Percentiles rank a stretch among this genome's conserved stretches.
These are phyloP conservation scores for Crocidura indochinensis DNA, from an alignment of 2,797 vertebrate species.

Conservation along the genomic window DNA sequence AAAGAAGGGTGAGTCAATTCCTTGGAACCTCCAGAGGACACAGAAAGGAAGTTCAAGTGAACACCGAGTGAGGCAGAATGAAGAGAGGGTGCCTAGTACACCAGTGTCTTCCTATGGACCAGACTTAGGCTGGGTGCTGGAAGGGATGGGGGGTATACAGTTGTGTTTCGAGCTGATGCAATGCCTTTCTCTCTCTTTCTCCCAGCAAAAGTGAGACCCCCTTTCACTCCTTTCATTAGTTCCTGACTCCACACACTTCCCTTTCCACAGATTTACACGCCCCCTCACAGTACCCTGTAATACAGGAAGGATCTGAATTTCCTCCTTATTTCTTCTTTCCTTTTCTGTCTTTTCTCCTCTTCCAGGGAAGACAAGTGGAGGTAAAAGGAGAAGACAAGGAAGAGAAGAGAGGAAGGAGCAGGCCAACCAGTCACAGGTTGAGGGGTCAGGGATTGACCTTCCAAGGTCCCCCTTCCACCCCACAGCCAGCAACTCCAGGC, in stretches of 20 bases:
- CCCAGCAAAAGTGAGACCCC: not conserved
- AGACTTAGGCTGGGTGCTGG: not conserved
- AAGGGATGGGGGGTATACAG: too few species aligned
- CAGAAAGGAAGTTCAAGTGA: not conserved
- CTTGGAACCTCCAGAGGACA: not conserved
- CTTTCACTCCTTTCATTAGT: not conserved
- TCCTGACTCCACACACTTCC: not conserved
- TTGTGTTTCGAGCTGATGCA: too few species aligned
- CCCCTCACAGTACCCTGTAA: not conserved
- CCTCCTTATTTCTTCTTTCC: not conserved
- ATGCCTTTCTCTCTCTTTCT: not conserved
- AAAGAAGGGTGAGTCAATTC: not conserved
- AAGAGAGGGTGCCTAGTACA: not conserved
- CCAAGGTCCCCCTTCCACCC: not conserved
- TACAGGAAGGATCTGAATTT: not conserved
- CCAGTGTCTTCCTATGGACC: accelerated
- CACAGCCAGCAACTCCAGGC: not conserved
- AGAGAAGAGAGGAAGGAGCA: not conserved
- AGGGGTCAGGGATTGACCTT: not conserved
- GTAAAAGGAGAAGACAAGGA: not conserved
- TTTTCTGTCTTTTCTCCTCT: too few species aligned
- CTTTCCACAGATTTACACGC: not conserved
- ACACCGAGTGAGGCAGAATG: not conserved
- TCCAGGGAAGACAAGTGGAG: not conserved
- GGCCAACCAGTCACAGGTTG: not conserved